Evolutionary conservation across 2,113 vertebrate genomes (phyloP), one percentile per base, ranked within the genome.

Genomic region (Morone chrysops): DNA sequence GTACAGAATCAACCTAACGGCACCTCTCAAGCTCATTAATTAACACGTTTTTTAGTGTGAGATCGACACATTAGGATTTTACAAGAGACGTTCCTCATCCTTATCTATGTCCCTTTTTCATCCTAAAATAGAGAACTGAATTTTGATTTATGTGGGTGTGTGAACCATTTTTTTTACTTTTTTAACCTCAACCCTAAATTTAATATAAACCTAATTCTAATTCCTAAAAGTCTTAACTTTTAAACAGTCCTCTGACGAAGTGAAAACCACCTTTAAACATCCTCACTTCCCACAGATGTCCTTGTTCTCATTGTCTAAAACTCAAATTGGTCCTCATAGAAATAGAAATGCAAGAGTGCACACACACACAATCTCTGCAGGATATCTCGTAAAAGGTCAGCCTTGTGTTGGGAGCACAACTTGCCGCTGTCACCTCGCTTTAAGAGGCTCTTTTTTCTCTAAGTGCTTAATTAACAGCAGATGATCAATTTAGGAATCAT

Each of bases 341-440:
- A 66, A 40, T 68, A 16, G 17, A 71, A 14, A 51, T 72, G 70
- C 57, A 74, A 43, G 25, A 62, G 40, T 38, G 61, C 48, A 63
- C 50, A 56, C 41, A 51, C 53, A 60, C 45, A 43, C 70, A 40
- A 10, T 83, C 82, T 81, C 87, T 66, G 82, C 81, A 81, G 78
- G 84, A 45, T 54, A 60, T 75, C 83, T 77, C 12, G 4, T 68
- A 92, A 93, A 93, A 93, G 91, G 91, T 91, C 90, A 92, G 57
- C 61, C 45, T 70, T 67, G 53, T 85, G 75, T 85, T 53, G 69
- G 38, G 48, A 90, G 76, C 66, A 70, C 60, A 75, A 85, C 81
- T 80, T 73, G 47, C 78, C 25, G 38, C 81, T 78, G 84, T 82
- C 74, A 70, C 73, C 74, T 69, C 10, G 5, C 85, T 1, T 1